Base-by-base conservation (phyloP, 2,888 invertebrate genomes). In the Phortica magna region DNA sequence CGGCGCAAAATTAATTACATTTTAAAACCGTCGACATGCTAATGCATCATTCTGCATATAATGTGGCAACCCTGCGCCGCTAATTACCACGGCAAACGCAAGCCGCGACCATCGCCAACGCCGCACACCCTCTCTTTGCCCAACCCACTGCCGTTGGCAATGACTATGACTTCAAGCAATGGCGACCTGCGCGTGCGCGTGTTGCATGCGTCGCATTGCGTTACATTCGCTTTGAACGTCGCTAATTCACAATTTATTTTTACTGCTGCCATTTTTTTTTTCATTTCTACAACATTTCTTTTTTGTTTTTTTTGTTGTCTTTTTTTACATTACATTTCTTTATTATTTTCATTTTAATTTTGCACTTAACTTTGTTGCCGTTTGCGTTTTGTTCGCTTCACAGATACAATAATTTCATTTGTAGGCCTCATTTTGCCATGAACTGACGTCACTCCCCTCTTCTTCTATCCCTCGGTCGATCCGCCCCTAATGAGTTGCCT, bases 401-500 rank as follows among this genome's bases (percentile, higher is more conserved):
- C 82, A 78, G 31, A 31, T 31, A 31, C 31, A 83, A 81, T 84
- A 86, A 85, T 85, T 85, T 83, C 83, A 81, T 86, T 86, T 71
- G n/a, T 42, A 31, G 70, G 70, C 70, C 39, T n/a, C 70, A 31
- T 71, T 71, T 75, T 71, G 73, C 42, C n/a, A 5, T 75, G 57
- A 53, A 42, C 68, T 76, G 57, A 31, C 76, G 67, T 61, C 74
- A 73, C 68, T 64, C 17, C 17, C n/a, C n/a, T n/a, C n/a, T n/a
- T n/a, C n/a, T n/a, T n/a, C n/a, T n/a, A n/a, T n/a, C n/a, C n/a
- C n/a, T n/a, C n/a, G n/a, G n/a, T 31, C 55, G 14, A 14, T n/a
- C 22, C 17, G 57, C 7, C 57, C n/a, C 17, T 55, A 71, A 43
- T 71, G 70, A 53, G 42, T 19, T 12, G 7, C 53, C 70, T 71